Evolutionary conservation across 2,888 invertebrate genomes (phyloP).

Genomic region (Chrysomela aeneicollis): DNA sequence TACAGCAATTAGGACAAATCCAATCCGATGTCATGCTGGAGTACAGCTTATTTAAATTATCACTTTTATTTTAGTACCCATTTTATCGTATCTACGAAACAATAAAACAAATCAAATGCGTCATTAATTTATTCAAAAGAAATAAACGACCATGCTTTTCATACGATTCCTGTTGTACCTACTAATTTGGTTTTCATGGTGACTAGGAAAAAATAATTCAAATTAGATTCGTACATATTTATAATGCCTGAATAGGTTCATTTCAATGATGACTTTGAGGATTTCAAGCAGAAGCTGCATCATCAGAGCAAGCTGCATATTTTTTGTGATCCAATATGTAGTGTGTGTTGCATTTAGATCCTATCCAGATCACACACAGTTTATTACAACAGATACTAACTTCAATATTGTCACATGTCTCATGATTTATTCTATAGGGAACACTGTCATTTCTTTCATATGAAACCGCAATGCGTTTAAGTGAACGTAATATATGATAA

Average conservation of each 20-base stretch:
- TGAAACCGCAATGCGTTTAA: constrained; percentile 10
- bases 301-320: too few species aligned
- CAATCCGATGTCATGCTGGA: not conserved
- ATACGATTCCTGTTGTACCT: not conserved
- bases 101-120: not conserved
- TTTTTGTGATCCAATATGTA: not conserved
- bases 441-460: not conserved
- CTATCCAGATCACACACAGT: not conserved
- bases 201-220: too few species aligned
- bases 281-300: too few species aligned
- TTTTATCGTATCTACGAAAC: not conserved
- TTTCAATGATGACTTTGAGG: too few species aligned
- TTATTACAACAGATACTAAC: not conserved
- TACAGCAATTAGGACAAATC: not conserved
- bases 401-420: not conserved
- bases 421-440: not conserved
- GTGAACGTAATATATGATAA: constrained; percentile 17
- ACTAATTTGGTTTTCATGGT: not conserved
- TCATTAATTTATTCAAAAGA: not conserved
- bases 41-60: not conserved
- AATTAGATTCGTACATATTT: too few species aligned
- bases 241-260: too few species aligned
- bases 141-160: too few species aligned
- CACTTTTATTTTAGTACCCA: not conserved
- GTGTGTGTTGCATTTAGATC: not conserved